These are phyloP conservation scores for Simalia tracyae DNA, from an alignment of 2,797 vertebrate genomes.

Conservation along the genomic window DNA sequence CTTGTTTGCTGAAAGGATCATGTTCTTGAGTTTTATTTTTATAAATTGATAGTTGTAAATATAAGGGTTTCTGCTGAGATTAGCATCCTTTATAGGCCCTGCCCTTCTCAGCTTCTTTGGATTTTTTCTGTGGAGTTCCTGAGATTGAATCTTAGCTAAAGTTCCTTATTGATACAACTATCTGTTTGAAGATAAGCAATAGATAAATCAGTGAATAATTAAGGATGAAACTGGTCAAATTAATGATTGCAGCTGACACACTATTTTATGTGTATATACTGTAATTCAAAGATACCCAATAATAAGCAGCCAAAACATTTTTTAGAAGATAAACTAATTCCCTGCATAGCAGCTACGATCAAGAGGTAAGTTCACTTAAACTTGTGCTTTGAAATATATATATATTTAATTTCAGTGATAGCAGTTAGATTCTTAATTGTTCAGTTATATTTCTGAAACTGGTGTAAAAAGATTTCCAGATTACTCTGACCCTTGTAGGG, in stretches of 20 bases:
- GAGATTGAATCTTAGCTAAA: not conserved
- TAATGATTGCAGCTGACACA: not conserved
- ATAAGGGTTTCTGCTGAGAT: not conserved
- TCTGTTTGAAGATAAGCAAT: too few species aligned
- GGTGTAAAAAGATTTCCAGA: too few species aligned
- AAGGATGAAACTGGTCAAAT: not conserved
- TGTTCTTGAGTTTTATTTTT: not conserved
- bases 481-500: too few species aligned
- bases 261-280: not conserved
- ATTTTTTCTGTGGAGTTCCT: not conserved
- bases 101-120: not conserved
- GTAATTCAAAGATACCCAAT: not conserved
- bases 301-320: not conserved
- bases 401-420: too few species aligned
- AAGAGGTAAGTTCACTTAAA: too few species aligned
- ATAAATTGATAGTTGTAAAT: not conserved
- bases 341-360: too few species aligned
- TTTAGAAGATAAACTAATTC: not conserved
- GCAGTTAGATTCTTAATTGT: too few species aligned
- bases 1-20: not conserved
- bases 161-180: not conserved
- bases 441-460: too few species aligned
- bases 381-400: too few species aligned
- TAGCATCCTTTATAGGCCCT: not conserved
- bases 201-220: not conserved